phyloP scores from a whole-genome alignment of 2,888 invertebrate genomes.

The Nipponacmea schrenckii region DNA sequence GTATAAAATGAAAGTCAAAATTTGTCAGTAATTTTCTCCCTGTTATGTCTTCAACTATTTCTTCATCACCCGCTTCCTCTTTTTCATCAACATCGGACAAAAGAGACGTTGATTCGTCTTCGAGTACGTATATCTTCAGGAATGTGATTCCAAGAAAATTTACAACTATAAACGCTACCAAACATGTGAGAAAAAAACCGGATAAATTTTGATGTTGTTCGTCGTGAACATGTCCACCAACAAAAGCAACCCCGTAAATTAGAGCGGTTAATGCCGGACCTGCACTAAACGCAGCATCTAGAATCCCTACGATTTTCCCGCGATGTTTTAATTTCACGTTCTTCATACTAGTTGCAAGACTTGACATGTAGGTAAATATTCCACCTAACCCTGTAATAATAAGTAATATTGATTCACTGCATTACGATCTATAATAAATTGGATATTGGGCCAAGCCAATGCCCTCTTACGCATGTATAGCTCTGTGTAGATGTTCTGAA shows the following conservation, averaged over 20 bases:
- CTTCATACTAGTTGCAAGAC: conserved; percentile 22
- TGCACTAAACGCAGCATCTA: conserved; percentile 26
- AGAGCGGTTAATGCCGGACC: conserved; percentile 23
- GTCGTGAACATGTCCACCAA: conserved; percentile 10
- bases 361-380: conserved; percentile 27
- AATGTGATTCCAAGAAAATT: conserved; percentile 22
- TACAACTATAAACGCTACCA: conserved; percentile 18
- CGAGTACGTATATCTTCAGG: conserved; percentile 11
- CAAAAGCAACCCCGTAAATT: conserved; percentile 23
- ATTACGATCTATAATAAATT: background rate
- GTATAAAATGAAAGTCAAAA: conserved; percentile 50
- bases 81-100: background rate
- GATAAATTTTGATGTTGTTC: conserved; percentile 20
- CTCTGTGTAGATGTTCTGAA: no score
- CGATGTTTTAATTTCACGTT: conserved; percentile 24
- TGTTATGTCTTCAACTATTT: conserved; percentile 35
- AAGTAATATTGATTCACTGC: background rate
- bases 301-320: conserved; percentile 24
- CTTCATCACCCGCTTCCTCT: background rate
- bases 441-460: background rate
- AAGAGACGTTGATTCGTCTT: background rate
- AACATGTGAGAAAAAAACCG: conserved; percentile 22
- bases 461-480: no score
- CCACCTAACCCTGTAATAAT: conserved; percentile 22
- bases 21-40: conserved; percentile 39